Conservation (phyloP, 1,140 invertebrate species). For the Paralvinella palmiformis region DNA sequence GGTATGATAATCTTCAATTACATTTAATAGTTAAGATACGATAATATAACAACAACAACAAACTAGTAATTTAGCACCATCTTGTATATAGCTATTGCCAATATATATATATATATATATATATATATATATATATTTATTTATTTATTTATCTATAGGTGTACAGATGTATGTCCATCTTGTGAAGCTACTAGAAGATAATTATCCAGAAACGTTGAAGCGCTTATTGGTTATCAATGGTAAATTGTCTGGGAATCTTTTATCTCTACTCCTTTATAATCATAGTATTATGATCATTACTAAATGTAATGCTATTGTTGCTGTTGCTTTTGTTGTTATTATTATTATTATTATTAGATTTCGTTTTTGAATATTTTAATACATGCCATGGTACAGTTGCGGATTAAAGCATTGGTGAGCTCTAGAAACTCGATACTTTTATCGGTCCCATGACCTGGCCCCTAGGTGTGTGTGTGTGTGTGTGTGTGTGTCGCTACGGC, state of each 20-base stretch:
- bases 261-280: too few relatives aligned
- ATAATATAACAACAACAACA: neutral
- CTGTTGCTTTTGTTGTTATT: too few relatives aligned
- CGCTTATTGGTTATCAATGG: conserved; percentile 75
- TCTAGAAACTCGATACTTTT: too few relatives aligned
- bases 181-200: conserved; percentile 67
- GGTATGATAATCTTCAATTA: conserved; percentile 50
- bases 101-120: conserved; percentile 12
- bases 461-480: too few relatives aligned
- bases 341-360: too few relatives aligned
- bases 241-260: conserved; percentile 25
- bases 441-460: too few relatives aligned
- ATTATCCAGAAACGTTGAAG: conserved; percentile 69
- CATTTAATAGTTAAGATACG: neutral
- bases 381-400: too few relatives aligned
- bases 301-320: too few relatives aligned
- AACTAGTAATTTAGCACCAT: neutral
- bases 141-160: conserved; percentile 51
- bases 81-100: neutral
- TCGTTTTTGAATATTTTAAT: too few relatives aligned
- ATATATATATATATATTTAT: neutral
- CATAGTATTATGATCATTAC: too few relatives aligned
- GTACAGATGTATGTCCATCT: conserved; percentile 70
- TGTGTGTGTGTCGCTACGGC: too few relatives aligned
- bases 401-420: too few relatives aligned